Conservation (phyloP, 2,797 vertebrate species). For the Pempheris klunzingeri region DNA sequence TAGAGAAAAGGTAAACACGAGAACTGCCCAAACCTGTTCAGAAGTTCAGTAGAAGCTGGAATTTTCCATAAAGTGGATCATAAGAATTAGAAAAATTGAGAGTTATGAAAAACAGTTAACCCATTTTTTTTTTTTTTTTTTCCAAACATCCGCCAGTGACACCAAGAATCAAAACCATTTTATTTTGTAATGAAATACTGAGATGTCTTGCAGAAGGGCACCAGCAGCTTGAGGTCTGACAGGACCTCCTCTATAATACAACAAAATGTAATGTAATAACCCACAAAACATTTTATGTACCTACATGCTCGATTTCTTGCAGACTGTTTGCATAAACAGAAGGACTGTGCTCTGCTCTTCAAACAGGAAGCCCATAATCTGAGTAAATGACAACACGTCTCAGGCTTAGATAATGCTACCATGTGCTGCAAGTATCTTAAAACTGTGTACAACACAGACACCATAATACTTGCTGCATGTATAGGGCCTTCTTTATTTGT, state of each 20-base stretch:
- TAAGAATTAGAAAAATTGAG: background rate
- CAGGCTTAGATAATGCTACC: slow-evolving; percentile 26
- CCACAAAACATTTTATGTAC: slow-evolving; percentile 4
- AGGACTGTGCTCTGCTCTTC: slow-evolving; percentile 11
- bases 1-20: slow-evolving; percentile 76
- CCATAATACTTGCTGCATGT: slow-evolving; percentile 31
- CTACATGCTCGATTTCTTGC: slow-evolving; percentile 29
- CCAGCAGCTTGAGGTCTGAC: slow-evolving; percentile 17
- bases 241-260: background rate
- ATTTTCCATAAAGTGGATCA: slow-evolving; percentile 22
- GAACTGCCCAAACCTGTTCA: slow-evolving; percentile 83
- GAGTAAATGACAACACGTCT: slow-evolving; percentile 46
- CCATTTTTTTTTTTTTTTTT: too few relatives aligned
- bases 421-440: slow-evolving; percentile 28
- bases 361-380: slow-evolving; percentile 61
- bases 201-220: slow-evolving; percentile 41
- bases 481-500: slow-evolving; percentile 20
- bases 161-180: background rate
- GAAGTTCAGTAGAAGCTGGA: slow-evolving; percentile 40
- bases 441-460: slow-evolving; percentile 47
- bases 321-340: slow-evolving; percentile 32
- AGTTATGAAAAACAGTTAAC: background rate
- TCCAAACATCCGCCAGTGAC: background rate
- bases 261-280: slow-evolving; percentile 16
- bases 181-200: slow-evolving; percentile 11